Evolutionary conservation across 1,140 invertebrate species (phyloP), one percentile per base, ranked within the genome.

Genomic region (Apocrypta bakeri): DNA sequence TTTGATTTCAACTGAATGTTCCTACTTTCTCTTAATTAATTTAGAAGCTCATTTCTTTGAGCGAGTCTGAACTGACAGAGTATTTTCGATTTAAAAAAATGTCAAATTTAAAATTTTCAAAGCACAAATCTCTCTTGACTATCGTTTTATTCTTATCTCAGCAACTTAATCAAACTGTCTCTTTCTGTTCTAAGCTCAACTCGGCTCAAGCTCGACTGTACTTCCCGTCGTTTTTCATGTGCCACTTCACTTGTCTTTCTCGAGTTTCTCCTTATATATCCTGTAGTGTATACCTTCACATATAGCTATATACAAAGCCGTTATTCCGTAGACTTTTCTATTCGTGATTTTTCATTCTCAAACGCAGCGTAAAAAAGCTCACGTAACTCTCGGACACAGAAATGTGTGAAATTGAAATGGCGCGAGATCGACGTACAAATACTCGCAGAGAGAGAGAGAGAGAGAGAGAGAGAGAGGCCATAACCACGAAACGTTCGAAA

Each of bases 291-390:
- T 29, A 29, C 24, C 2, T 8, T 11, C 31, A 8, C 9, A 17
- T 27, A 48, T 37, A 17, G 42, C n/a, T n/a, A n/a, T n/a, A n/a
- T n/a, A n/a, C n/a, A n/a, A n/a, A n/a, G n/a, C n/a, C n/a, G n/a
- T n/a, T n/a, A n/a, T n/a, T n/a, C n/a, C n/a, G n/a, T n/a, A n/a
- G n/a, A n/a, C n/a, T 11, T 31, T 48, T 12, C 17, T n/a, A 33
- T 61, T 63, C 31, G 29, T 40, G 66, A 82, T 72, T 72, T 78
- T 73, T 80, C 79, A 73, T 80, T 61, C 48, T 56, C 48, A 48
- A 9, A 42, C 40, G 14, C 1, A 48, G 42, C 1, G 14, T 48
- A 48, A 48, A 21, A 48, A 17, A n/a, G n/a, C n/a, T n/a, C n/a
- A n/a, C n/a, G n/a, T n/a, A n/a, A 56, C 48, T 3, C 33, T 4